A percentile compares a stretch with the other conserved stretches of the same genome.
These are phyloP conservation scores for Synergus japonicus DNA, from an alignment of 2,888 invertebrate species.

Conservation along the genomic window DNA sequence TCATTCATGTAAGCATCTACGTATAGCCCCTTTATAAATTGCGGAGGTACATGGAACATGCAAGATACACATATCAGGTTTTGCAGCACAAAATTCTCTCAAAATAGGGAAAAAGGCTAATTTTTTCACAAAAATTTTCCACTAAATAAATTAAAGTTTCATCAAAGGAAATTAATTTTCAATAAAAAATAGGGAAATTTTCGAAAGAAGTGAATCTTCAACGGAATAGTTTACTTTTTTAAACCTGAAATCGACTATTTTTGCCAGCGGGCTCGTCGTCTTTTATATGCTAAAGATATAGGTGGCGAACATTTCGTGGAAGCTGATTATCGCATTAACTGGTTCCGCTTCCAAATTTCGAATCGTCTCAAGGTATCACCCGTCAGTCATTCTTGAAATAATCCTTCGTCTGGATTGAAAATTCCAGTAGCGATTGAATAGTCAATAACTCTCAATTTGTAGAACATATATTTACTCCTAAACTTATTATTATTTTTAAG, in stretches of 20 bases:
- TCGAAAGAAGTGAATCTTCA: too few species aligned
- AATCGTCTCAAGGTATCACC: conserved; percentile 15
- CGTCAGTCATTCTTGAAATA: background rate
- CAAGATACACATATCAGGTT: background rate
- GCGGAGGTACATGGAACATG: background rate
- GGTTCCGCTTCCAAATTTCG: conserved; percentile 68
- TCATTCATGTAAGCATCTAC: conserved; percentile 32
- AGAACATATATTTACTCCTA: too few species aligned
- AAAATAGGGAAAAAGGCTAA: too few species aligned
- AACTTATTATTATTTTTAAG: too few species aligned
- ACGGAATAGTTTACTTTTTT: background rate
- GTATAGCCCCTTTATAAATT: background rate
- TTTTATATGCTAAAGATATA: conserved; percentile 40
- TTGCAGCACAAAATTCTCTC: too few species aligned
- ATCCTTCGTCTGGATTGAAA: conserved; percentile 2
- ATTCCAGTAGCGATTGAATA: background rate
- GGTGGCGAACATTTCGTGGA: conserved; percentile 63
- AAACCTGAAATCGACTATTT: conserved; percentile 42
- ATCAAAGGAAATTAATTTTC: too few species aligned
- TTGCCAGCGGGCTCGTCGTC: conserved; percentile 30
- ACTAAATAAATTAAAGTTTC: too few species aligned
- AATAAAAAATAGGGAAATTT: too few species aligned
- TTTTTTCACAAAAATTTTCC: too few species aligned
- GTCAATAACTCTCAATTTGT: background rate
- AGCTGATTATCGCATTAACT: conserved; percentile 68